Conservation (phyloP, 2,113 vertebrate genomes). For the Sylvia atricapilla region DNA sequence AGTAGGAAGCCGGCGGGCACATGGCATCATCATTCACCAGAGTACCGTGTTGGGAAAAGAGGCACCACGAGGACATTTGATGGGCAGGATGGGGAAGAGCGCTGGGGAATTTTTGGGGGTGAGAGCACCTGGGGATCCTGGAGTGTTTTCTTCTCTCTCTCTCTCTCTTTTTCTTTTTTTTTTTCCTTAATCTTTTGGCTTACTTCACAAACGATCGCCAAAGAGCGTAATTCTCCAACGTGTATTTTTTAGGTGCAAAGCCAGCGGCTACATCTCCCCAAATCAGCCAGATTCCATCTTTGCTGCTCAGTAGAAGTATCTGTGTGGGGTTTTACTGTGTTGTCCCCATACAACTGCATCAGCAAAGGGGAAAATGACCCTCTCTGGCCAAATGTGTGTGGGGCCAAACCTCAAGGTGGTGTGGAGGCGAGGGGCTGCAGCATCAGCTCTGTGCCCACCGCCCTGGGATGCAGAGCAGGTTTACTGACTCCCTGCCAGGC, state of each 20-base stretch:
- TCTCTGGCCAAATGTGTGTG: background rate
- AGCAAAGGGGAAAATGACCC: background rate
- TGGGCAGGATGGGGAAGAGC: background rate
- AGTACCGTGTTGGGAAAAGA: background rate
- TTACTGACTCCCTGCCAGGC: background rate
- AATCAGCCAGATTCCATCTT: background rate
- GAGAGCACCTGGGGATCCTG: background rate
- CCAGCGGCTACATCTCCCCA: accelerated
- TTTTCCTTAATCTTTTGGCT: background rate
- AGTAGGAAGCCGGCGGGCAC: accelerated
- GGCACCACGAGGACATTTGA: background rate
- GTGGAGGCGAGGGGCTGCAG: background rate
- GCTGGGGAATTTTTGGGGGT: background rate
- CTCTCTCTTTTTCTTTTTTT: too few relatives aligned
- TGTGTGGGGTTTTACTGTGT: background rate
- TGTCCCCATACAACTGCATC: background rate
- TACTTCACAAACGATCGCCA: background rate
- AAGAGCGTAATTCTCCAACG: background rate
- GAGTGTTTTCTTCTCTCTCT: background rate
- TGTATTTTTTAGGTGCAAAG: background rate
- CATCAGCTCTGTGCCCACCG: accelerated
- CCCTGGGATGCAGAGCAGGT: background rate
- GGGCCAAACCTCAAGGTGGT: background rate
- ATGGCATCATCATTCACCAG: background rate
- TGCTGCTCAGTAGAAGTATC: background rate